Conservation (phyloP, 2,888 invertebrate species). For the Bugulina stolonifera region DNA sequence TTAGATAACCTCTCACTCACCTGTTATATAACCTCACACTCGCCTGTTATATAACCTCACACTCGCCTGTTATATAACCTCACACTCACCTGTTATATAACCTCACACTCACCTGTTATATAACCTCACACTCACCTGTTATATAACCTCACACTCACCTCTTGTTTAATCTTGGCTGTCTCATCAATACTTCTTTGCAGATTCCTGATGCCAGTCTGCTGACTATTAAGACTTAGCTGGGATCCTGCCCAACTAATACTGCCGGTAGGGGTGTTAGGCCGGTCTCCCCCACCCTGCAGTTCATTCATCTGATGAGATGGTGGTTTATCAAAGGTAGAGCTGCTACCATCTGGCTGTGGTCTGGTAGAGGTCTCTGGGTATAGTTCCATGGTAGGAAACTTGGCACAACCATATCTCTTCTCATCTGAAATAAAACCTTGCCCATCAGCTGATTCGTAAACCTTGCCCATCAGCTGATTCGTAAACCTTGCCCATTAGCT, state of each 20-base stretch:
- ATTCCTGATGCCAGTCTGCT: slow-evolving; percentile 20
- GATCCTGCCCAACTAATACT: slow-evolving; percentile 16
- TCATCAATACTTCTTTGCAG: slow-evolving; percentile 15
- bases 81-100: too few relatives aligned
- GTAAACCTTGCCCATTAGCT: too few relatives aligned
- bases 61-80: too few relatives aligned
- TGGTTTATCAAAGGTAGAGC: neutral
- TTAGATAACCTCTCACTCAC: too few relatives aligned
- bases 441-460: too few relatives aligned
- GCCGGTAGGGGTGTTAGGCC: slow-evolving; percentile 19
- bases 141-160: too few relatives aligned
- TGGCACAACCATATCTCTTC: slow-evolving; percentile 24
- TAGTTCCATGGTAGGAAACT: slow-evolving; percentile 20
- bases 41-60: too few relatives aligned
- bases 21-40: too few relatives aligned
- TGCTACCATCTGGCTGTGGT: slow-evolving; percentile 15
- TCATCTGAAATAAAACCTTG: slow-evolving; percentile 17
- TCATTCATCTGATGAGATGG: neutral
- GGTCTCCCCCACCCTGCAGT: neutral
- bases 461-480: too few relatives aligned
- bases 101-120: too few relatives aligned
- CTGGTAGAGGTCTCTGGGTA: slow-evolving; percentile 10
- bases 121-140: too few relatives aligned
- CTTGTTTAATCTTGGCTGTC: slow-evolving; percentile 16
- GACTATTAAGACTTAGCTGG: slow-evolving; percentile 11